Base-by-base conservation (phyloP, 2,888 invertebrate species). In the Anoncus sp. region DNA sequence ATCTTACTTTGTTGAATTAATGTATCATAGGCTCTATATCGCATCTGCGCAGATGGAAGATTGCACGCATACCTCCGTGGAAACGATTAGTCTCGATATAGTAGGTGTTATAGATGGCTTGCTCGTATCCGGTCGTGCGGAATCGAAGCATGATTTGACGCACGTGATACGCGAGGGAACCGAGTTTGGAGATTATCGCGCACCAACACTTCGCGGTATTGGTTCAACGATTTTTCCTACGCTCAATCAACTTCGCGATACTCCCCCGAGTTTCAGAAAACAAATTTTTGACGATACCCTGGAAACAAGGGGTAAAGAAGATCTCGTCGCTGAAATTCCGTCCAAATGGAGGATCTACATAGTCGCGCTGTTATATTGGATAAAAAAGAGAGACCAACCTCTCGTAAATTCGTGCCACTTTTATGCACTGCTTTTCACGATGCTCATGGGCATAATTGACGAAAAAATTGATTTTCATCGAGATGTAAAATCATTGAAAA, bases 41-140 rank as follows among this genome's bases (percentile, higher is more conserved):
- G 93, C 96, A 77, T 92, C 93, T 60, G 94, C 95, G 0, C 96
- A 96, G 92, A 93, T 96, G 4, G 97, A 97, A 89, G 94, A 96
- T 88, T 94, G 93, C 84, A 89, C 90, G 3, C 92, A 93, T 53
- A 91, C 93, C 4, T 94, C 95, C 77, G 93, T 95, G 7, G 94
- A 94, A 83, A 85, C 92, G 6, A 92, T 94, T 69, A 93, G 94
- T 31, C 86, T 95, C 6, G 78, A 93, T 94, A 93, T 97, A 12
- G 3, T 67, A 20, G n/a, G 22, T 45, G 55, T 57, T 3, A 67
- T 57, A 6, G 55, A 67, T 10, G 45, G 67, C 10, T 22, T 67
- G 55, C 57, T 67, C n/a, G 12, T 45, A 3, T 12, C 69, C 96
- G 79, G 75, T 43, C 20, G 67, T 0, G 18, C 16, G 1, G 45